Evolutionary conservation across 1,140 invertebrate genomes (phyloP), one percentile per base, ranked within the genome.

Genomic region (Liolophura sinensis): DNA sequence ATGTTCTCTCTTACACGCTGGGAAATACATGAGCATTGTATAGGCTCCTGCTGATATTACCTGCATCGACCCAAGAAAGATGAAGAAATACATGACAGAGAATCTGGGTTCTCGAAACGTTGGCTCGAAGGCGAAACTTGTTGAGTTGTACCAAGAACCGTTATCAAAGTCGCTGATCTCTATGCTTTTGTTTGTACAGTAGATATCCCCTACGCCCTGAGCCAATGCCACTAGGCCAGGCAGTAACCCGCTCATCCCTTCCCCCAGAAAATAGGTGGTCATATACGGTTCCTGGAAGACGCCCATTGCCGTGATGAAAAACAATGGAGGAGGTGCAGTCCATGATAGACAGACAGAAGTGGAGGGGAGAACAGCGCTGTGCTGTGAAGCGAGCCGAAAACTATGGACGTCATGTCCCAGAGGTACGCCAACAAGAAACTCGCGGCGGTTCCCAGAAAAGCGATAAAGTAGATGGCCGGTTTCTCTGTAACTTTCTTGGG

Each of bases 371-470:
- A 49, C 47, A 60, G 22, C 48, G n/a, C 46, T 5, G 1, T 18
- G 15, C 15, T 18, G 46, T 0, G 0, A 24, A 12, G 51, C 11
- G 9, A 31, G 12, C 51, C 27, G 20, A n/a, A 22, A 24, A 56
- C 64, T 11, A 72, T 40, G 0, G 87, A 85, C 0, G 90, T 92
- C 55, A 85, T 68, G n/a, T 88, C 73, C 86, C 94, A 93, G 22
- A 91, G 87, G 72, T 92, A 89, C 0, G 90, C 86, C 58, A 94
- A 87, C 1, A 91, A 76, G 48, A 91, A 82, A 24, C 90, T 88
- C 1, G 91, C 85, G 0, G 88, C 22, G 0, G 87, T 85, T 25
- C 91, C 92, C 7, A 91, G 78, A 0, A 82, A 72, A 20, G 94
- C 82, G 6, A 93, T 83, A 0, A 80, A 76, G 70, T 91, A 90